Base-by-base conservation (phyloP, 2,888 invertebrate genomes). In the Heliconius erato region DNA sequence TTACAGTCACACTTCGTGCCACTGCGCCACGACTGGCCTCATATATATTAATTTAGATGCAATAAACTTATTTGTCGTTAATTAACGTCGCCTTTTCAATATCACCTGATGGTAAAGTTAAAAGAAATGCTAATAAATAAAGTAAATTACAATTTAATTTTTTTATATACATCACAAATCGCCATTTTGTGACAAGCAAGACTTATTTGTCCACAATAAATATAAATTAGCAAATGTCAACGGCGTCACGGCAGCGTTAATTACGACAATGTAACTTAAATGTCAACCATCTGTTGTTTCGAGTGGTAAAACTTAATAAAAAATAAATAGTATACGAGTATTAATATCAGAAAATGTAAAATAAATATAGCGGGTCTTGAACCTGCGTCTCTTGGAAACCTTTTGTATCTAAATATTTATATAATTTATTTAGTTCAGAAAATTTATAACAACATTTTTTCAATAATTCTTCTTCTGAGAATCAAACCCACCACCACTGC, bases 221-320 rank as follows among this genome's bases (percentile, higher is more conserved):
- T 71, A 71, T 40, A 40, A 71, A 40, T 71, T 71, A 40, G 71
- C 40, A 71, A 23, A 71, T n/a, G 71, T 16, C 35, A 71, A 71
- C 71, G n/a, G 40, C 71, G 40, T 40, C n/a, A 40, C 11, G 35
- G 71, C 2, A 11, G 11, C 69, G 69, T 69, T 71, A 71, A 40
- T 71, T 71, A 3, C 2, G 14, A 40, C 35, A 32, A 71, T 32
- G n/a, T 71, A 40, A n/a, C n/a, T 71, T 71, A 23, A 71, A 71
- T 71, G 35, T 19, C 71, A 71, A 35, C 23, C 35, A n/a, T 71
- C n/a, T 71, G n/a, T 23, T 71, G n/a, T n/a, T 54, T 35, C 23
- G 4, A 2, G 3, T 4, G n/a, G 28, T 28, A n/a, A 63, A n/a
- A 63, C n/a, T 63, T n/a, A n/a, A 63, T 63, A 28, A 28, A 28